A percentile compares a stretch with the other conserved stretches of the same genome.
Conservation (phyloP, 2,888 invertebrate species). For the Zygothrica quintamaculata region DNA sequence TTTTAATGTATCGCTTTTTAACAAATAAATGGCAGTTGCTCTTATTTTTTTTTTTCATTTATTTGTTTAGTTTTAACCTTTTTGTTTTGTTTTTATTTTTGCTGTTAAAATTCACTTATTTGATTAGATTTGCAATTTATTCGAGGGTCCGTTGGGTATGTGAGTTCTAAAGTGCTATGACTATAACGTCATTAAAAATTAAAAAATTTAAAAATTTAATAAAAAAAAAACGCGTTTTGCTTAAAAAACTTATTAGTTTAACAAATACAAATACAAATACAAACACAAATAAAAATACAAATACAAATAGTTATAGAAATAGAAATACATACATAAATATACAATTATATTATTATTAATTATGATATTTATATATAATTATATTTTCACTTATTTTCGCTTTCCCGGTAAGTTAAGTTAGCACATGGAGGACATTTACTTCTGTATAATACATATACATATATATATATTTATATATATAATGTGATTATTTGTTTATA, state of each 20-base stretch:
- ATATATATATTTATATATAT: conserved; percentile 23
- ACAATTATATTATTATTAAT: conserved; percentile 27
- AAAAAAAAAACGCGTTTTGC: conserved; percentile 65
- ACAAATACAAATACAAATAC: conserved; percentile 70
- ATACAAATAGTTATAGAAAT: conserved; percentile 63
- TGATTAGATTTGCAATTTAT: conserved; percentile 43
- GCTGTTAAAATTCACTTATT: conserved; percentile 37
- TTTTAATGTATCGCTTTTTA: conserved; percentile 14
- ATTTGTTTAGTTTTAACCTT: no score
- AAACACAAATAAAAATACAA: conserved; percentile 67
- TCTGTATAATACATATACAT: conserved; percentile 69
- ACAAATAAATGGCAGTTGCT: conserved; percentile 66
- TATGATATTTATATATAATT: conserved; percentile 34
- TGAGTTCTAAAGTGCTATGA: conserved; percentile 72
- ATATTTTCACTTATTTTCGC: conserved; percentile 23
- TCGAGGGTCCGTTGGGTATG: conserved; percentile 8
- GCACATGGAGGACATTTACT: conserved; percentile 83
- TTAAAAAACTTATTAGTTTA: conserved; percentile 63
- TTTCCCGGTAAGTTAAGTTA: conserved; percentile 76
- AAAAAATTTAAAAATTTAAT: conserved; percentile 69
- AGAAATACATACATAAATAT: conserved; percentile 62
- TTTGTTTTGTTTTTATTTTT: conserved; percentile 21
- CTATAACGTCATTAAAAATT: conserved; percentile 82
- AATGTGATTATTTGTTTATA: conserved; percentile 8
- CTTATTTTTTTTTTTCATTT: conserved; percentile 31